Percentiles rank a stretch among this genome's conserved stretches.
Conservation (phyloP, 1,140 invertebrate species). For the Drosophila lini region DNA sequence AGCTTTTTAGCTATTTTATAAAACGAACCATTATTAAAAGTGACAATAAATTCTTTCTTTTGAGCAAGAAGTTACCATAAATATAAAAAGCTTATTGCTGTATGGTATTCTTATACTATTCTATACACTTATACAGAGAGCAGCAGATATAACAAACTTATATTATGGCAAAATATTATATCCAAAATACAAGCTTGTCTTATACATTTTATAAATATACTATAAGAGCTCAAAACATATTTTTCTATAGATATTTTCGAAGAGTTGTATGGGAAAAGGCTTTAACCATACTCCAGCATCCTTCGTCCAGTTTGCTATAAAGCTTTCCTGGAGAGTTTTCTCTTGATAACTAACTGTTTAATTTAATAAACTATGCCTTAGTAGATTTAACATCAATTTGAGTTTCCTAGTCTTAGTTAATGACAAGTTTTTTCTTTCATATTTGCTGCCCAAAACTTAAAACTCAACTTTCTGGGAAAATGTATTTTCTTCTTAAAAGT, state of each 20-base stretch:
- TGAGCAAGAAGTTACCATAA: no score
- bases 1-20: not conserved
- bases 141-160: not conserved
- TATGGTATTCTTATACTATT: not conserved
- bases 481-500: conserved; percentile 3
- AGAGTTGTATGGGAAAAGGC: not conserved
- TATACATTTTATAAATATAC: not conserved
- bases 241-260: not conserved
- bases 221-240: not conserved
- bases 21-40: not conserved
- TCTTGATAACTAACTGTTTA: not conserved
- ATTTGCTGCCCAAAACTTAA: not conserved
- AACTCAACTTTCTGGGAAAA: not conserved
- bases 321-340: conserved; percentile 22
- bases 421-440: not conserved
- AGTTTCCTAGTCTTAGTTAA: not conserved
- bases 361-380: not conserved
- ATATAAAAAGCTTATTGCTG: not conserved
- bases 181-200: not conserved
- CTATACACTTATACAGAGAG: not conserved
- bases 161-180: not conserved
- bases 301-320: conserved; percentile 22
- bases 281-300: not conserved
- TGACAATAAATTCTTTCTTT: no score
- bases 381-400: conserved; percentile 1